Conservation (phyloP, 53 echinoderm and acorn worm species). For the Paelopatides confundens region DNA sequence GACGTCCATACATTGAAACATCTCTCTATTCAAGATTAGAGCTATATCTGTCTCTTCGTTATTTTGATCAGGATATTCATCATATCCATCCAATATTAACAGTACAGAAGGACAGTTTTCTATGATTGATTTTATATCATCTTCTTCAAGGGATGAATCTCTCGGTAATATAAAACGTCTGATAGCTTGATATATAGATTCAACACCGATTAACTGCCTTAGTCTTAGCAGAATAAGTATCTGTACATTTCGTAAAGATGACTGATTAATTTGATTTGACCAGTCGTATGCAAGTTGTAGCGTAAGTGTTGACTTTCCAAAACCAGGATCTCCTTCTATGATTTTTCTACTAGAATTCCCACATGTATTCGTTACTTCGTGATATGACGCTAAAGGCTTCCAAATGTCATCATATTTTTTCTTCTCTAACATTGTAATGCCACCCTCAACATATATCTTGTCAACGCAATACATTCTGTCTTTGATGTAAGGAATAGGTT, state of each 20-base stretch:
- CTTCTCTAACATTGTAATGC: too few species aligned
- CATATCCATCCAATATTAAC: conserved; percentile 1
- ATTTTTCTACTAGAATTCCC: neutral
- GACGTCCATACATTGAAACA: neutral
- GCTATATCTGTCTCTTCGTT: conserved; percentile 21
- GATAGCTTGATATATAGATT: conserved; percentile 18
- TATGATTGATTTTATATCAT: neutral
- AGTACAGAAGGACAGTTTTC: neutral
- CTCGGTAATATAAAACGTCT: neutral
- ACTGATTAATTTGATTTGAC: neutral
- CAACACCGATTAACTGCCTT: neutral
- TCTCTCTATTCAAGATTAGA: neutral
- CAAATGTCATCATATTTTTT: too few species aligned
- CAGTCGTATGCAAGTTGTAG: conserved; percentile 27
- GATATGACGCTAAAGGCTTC: neutral
- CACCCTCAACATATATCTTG: too few species aligned
- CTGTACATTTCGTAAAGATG: neutral
- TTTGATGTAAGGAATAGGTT: too few species aligned
- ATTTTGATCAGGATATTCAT: conserved; percentile 24
- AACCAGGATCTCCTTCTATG: conserved; percentile 25
- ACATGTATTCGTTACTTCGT: too few species aligned
- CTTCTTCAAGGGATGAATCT: neutral
- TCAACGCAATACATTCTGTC: too few species aligned
- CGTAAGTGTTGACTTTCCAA: neutral
- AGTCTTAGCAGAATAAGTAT: neutral